Base-by-base conservation (phyloP, 2,113 vertebrate species). In the Sclerurus mexicanus region DNA sequence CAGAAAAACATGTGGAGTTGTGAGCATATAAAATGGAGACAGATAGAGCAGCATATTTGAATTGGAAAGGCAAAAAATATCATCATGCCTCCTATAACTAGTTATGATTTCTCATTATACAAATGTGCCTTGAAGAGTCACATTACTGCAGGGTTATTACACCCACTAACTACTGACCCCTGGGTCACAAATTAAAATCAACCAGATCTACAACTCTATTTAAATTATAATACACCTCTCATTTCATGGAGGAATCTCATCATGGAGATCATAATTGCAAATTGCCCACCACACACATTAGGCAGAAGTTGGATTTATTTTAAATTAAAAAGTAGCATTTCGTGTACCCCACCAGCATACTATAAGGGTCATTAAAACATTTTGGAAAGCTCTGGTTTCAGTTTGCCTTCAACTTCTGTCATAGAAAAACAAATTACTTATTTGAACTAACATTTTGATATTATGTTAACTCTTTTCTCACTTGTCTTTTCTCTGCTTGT, bases 91-190 rank as follows among this genome's bases (percentile, higher is more conserved):
- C 74, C 87, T 74, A 72, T 94, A 97, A 97, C 93, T 87, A 96
- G 97, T 93, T 97, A 97, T 95, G 96, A 98, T 98, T 98, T 98
- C 97, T 98, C 96, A 97, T 98, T 98, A 98, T 94, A 97, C 75
- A 97, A 96, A 97, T 94, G 91, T 92, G 86, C 92, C 95, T 94
- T 85, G 94, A 97, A 95, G 96, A 97, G 95, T 95, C 83, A 92
- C 90, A 96, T 98, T 97, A 95, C 95, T 0, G 0, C 79, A 96
- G 66, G 95, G 89, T 97, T 97, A 97, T 98, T 97, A 92, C 59
- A 90, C 68, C 91, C 92, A 96, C 87, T 97, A 97, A 97, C 95
- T 97, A 78, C 89, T 96, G 97, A 98, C 97, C 95, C 84, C 56
- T 47, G 33, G 96, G 97, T 96, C 95, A 97, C 91, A 96, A 96